Conservation (phyloP, 1,140 invertebrate genomes). For the Archegozetes longisetosus region DNA sequence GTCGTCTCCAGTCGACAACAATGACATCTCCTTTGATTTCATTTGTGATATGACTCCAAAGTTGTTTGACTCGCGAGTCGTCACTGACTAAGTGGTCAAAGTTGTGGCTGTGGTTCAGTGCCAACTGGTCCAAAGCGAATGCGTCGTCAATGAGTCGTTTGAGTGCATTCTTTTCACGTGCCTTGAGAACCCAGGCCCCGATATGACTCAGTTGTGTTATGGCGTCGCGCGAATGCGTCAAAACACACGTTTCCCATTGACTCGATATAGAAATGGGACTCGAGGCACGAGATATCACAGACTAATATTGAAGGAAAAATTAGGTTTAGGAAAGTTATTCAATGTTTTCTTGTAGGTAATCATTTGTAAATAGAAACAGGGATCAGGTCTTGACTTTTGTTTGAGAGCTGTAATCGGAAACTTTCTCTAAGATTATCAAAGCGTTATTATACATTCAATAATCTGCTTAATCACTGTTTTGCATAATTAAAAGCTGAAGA, state of each 20-base stretch:
- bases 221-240: background rate
- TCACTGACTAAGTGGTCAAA: background rate
- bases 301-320: background rate
- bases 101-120: background rate
- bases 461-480: no score
- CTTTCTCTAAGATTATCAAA: no score
- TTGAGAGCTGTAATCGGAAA: no score
- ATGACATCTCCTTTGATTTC: background rate
- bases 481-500: no score
- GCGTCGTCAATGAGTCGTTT: background rate
- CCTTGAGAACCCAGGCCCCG: conserved; percentile 6
- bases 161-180: background rate
- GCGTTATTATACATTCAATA: no score
- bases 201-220: background rate
- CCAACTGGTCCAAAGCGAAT: conserved; percentile 3
- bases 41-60: background rate
- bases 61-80: background rate
- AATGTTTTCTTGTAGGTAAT: no score
- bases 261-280: background rate
- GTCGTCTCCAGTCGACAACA: background rate
- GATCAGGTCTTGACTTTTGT: no score
- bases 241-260: background rate
- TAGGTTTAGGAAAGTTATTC: background rate
- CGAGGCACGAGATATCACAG: background rate
- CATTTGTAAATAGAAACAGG: no score